Evolutionary conservation across 2,113 vertebrate species (phyloP).

Genomic region (Apteryx owenii): DNA sequence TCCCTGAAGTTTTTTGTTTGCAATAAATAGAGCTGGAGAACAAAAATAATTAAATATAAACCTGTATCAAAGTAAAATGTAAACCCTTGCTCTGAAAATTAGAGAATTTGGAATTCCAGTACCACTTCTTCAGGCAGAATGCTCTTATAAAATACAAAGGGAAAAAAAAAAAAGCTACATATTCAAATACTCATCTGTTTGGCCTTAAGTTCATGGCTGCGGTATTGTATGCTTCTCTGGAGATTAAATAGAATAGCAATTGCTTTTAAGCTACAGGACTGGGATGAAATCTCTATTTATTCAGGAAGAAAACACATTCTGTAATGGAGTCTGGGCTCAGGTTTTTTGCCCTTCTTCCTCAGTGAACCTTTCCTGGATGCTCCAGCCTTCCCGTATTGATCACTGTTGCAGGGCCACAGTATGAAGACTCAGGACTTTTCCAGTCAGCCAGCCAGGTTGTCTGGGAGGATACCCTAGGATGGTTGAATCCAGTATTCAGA

Average conservation of each 20-base stretch:
- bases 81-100: not conserved
- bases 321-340: not conserved
- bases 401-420: not conserved
- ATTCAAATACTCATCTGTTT: not conserved
- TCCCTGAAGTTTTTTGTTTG: not conserved
- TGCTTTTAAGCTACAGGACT: not conserved
- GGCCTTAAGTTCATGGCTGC: not conserved
- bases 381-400: not conserved
- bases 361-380: not conserved
- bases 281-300: not conserved
- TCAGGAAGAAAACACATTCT: not conserved
- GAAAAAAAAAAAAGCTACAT: not conserved
- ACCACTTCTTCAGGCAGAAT: not conserved
- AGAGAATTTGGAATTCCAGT: not conserved
- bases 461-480: not conserved
- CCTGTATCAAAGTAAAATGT: not conserved
- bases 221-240: not conserved
- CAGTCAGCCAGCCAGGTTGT: not conserved
- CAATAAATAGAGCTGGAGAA: not conserved
- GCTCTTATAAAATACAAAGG: not conserved
- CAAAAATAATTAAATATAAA: not conserved
- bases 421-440: not conserved
- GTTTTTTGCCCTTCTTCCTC: not conserved
- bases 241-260: not conserved
- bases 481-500: not conserved